Conservation (phyloP, 2,113 vertebrate genomes). For the Anolis sagrei region DNA sequence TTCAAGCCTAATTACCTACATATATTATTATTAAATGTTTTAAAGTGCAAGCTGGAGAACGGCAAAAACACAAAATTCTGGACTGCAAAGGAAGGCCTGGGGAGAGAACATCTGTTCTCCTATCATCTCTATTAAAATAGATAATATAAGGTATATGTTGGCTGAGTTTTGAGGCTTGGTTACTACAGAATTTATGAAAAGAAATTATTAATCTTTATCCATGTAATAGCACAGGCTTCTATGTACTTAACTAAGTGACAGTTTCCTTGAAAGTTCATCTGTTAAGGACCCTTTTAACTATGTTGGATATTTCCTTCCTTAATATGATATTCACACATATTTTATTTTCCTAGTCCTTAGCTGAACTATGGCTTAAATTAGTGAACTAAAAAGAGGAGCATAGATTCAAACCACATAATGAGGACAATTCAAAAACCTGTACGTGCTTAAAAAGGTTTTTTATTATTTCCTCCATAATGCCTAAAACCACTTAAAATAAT, state of each 20-base stretch:
- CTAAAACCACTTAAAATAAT: neutral
- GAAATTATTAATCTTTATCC: conserved; percentile 16
- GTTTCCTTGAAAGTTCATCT: neutral
- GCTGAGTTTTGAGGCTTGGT: neutral
- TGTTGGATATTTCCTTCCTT: conserved; percentile 6
- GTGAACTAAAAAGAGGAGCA: neutral
- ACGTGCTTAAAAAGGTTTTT: too few species aligned
- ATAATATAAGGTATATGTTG: neutral
- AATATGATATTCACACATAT: fast-evolving
- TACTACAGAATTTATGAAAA: neutral
- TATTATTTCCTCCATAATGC: too few species aligned
- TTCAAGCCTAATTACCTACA: conserved; percentile 8
- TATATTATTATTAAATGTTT: fast-evolving
- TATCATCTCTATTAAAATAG: neutral
- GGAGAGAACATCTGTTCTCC: conserved; percentile 31
- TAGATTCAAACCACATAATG: neutral
- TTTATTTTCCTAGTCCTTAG: neutral
- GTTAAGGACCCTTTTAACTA: neutral
- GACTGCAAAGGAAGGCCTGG: neutral
- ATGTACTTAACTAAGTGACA: neutral
- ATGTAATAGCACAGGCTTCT: neutral
- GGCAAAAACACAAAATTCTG: neutral
- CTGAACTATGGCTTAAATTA: neutral
- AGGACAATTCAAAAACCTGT: neutral
- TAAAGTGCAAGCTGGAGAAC: neutral